Conservation (phyloP, 2,888 invertebrate species). For the Drosophila recens region DNA sequence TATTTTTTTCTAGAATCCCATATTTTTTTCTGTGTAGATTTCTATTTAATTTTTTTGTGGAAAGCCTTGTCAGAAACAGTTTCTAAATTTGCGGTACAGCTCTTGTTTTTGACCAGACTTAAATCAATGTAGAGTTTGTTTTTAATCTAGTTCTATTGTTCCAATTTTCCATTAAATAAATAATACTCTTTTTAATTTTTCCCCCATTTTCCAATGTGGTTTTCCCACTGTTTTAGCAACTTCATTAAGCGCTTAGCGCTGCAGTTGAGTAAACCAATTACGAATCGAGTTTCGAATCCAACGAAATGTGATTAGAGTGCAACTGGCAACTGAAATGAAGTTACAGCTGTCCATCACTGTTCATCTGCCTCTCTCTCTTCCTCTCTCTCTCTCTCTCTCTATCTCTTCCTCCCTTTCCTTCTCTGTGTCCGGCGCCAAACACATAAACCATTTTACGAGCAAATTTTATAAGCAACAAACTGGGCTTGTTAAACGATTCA, state of each 20-base stretch:
- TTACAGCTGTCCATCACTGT: slow-evolving; percentile 35
- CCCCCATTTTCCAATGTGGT: not conserved
- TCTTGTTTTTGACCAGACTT: not conserved
- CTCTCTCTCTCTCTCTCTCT: too few relatives aligned
- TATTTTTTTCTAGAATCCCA: not conserved
- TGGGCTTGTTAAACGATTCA: slow-evolving; percentile 77
- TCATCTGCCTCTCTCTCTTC: too few relatives aligned
- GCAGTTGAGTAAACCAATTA: slow-evolving; percentile 74
- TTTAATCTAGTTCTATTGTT: not conserved
- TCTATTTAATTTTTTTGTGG: slow-evolving; percentile 25
- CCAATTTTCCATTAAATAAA: not conserved
- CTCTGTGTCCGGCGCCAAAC: slow-evolving; percentile 18
- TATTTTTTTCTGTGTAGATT: not conserved
- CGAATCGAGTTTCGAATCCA: slow-evolving; percentile 48
- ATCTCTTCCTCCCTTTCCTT: too few relatives aligned
- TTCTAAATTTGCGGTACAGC: slow-evolving; percentile 7
- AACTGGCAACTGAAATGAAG: slow-evolving; percentile 42
- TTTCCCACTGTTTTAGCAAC: slow-evolving; percentile 37
- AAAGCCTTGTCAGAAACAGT: slow-evolving; percentile 31
- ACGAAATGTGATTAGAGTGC: slow-evolving; percentile 78
- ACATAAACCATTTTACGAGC: slow-evolving; percentile 74
- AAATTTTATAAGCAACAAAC: slow-evolving; percentile 76
- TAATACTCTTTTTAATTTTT: not conserved
- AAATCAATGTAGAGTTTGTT: slow-evolving; percentile 1
- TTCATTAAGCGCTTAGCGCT: slow-evolving; percentile 66